Evolutionary conservation across 2,113 vertebrate species (phyloP).

Genomic region (Otocyon megalotis): DNA sequence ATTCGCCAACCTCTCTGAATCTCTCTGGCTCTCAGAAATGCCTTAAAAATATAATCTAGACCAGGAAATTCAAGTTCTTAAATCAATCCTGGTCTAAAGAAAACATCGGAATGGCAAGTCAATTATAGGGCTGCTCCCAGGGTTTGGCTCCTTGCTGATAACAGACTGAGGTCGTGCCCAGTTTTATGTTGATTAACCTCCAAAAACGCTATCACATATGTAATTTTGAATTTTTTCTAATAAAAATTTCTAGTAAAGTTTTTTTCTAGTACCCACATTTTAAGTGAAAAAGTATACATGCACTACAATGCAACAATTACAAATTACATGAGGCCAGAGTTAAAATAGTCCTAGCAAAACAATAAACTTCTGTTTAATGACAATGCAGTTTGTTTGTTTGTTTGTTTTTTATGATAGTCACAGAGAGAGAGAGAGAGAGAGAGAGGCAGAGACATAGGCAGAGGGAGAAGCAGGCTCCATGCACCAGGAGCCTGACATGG

Average conservation of each 20-base stretch:
- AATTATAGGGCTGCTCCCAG: background rate
- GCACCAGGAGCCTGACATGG: too few species aligned
- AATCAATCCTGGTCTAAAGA: background rate
- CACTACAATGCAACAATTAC: background rate
- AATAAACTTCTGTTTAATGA: background rate
- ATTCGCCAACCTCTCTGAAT: background rate
- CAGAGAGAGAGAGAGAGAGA: too few species aligned
- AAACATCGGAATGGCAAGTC: background rate
- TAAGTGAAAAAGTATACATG: background rate
- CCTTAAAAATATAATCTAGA: background rate
- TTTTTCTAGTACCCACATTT: background rate
- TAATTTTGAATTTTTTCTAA: background rate
- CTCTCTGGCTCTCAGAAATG: background rate
- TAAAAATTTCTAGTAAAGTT: background rate
- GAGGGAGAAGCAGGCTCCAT: too few species aligned
- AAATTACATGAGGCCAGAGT: background rate
- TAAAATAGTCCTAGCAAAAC: background rate
- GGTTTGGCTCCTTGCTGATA: background rate
- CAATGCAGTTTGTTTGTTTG: background rate
- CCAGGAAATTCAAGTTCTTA: constrained; percentile 2
- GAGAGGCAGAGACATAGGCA: too few species aligned
- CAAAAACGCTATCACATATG: background rate
- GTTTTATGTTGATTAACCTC: background rate
- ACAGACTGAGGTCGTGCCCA: background rate
- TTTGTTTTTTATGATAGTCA: too few species aligned